These are phyloP conservation scores for Burhinus bistriatus DNA, from an alignment of 2,113 vertebrate species.

Conservation along the genomic window DNA sequence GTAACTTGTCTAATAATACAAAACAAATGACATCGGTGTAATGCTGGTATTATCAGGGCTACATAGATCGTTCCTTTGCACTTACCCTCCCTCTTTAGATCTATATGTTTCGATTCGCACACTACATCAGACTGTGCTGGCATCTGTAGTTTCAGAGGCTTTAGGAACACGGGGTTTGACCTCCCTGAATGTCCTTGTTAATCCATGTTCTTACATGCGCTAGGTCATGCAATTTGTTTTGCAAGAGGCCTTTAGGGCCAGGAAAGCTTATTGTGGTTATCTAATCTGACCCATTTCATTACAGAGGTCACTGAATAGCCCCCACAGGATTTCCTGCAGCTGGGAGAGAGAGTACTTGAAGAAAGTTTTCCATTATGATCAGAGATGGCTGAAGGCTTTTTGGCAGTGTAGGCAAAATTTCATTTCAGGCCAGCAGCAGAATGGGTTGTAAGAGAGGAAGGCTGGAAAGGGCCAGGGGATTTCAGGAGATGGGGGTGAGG, in stretches of 20 bases:
- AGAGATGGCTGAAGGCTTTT: slow-evolving; percentile 41
- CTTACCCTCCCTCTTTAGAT: background rate
- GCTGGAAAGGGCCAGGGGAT: background rate
- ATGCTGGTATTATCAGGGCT: background rate
- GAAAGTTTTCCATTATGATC: slow-evolving; percentile 33
- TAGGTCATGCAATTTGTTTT: slow-evolving; percentile 47
- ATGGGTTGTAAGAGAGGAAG: background rate
- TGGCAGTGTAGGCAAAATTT: slow-evolving; percentile 1
- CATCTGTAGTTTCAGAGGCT: slow-evolving; percentile 3
- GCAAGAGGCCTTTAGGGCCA: slow-evolving; percentile 19
- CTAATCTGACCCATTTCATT: slow-evolving; percentile 57
- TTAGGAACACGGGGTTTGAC: background rate
- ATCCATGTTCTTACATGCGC: slow-evolving; percentile 24
- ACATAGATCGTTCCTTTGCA: background rate
- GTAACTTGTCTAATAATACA: slow-evolving; percentile 45
- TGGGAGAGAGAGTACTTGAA: slow-evolving; percentile 35
- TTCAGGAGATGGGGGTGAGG: background rate
- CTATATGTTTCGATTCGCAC: background rate
- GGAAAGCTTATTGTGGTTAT: slow-evolving; percentile 46
- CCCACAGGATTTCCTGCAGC: slow-evolving; percentile 44
- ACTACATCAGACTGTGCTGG: background rate
- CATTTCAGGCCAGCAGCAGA: slow-evolving; percentile 7
- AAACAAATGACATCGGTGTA: slow-evolving; percentile 4
- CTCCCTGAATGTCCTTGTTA: slow-evolving; percentile 12
- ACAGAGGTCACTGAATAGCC: slow-evolving; percentile 12